Evolutionary conservation across 2,113 vertebrate genomes (phyloP).

Genomic region (Monopterus albus): DNA sequence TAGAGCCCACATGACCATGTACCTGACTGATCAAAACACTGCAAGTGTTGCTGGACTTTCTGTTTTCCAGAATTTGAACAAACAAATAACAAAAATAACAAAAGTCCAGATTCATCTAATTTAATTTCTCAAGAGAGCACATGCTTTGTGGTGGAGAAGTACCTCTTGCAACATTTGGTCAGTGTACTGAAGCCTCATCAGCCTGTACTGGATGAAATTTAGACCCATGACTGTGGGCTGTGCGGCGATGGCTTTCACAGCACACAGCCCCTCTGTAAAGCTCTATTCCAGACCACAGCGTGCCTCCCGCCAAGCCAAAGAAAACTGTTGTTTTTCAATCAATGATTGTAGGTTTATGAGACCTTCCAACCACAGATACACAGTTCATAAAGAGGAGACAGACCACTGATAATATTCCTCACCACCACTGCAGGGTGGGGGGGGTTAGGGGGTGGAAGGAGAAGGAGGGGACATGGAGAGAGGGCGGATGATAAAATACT

Average conservation of each 20-base stretch:
- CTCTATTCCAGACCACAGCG: constrained; percentile 38
- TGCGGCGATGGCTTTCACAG: constrained; percentile 31
- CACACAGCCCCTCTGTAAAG: constrained; percentile 5
- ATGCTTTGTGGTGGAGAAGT: background rate
- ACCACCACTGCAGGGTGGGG: constrained; percentile 20
- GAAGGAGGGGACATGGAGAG: background rate
- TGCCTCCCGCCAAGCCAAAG: constrained; percentile 51
- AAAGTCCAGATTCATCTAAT: background rate
- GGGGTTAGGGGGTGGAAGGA: constrained; percentile 13
- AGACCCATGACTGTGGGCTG: constrained; percentile 11
- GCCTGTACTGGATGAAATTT: constrained; percentile 11
- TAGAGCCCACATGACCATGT: no score
- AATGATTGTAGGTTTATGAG: constrained; percentile 49
- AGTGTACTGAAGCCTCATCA: constrained; percentile 8
- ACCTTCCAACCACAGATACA: constrained; percentile 56
- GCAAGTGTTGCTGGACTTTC: no score
- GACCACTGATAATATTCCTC: constrained; percentile 44
- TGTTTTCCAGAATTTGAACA: constrained; percentile 6
- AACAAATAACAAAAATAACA: constrained; percentile 9
- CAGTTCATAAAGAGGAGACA: constrained; percentile 49
- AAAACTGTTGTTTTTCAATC: constrained; percentile 69
- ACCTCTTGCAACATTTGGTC: background rate
- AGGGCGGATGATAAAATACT: constrained; percentile 14
- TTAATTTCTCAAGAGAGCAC: background rate
- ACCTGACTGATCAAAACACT: no score